Percentiles rank a stretch among this genome's conserved stretches.
Evolutionary conservation across 2,113 vertebrate genomes (phyloP).

Genomic region (Piprites chloris): DNA sequence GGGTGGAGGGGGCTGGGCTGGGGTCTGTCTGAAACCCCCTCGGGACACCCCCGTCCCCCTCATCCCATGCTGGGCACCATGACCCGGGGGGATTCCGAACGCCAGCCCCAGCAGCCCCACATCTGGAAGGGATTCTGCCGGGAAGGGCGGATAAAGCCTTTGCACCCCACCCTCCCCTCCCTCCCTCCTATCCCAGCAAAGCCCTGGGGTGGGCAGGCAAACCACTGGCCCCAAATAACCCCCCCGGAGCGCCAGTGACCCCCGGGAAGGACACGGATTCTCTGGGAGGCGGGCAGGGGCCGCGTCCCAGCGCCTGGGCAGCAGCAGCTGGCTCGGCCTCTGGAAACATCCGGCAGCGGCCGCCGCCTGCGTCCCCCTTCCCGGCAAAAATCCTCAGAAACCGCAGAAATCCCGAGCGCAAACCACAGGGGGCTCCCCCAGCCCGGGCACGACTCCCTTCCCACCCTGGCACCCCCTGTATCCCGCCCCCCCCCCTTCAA

Average conservation of each 20-base stretch:
- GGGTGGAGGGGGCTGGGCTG: background rate
- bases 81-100: background rate
- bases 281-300: background rate
- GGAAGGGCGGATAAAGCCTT: background rate
- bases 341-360: background rate
- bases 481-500: too few relatives aligned
- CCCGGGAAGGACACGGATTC: background rate
- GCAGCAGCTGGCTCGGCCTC: background rate
- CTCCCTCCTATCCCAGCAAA: background rate
- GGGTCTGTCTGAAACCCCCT: background rate
- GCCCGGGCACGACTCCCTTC: background rate
- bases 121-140: constrained; percentile 26
- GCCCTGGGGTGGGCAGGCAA: background rate
- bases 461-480: background rate
- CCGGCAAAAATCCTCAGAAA: background rate
- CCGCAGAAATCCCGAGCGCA: background rate
- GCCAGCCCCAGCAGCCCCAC: background rate
- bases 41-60: background rate
- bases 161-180: background rate
- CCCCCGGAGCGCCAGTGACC: background rate
- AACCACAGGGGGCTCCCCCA: background rate
- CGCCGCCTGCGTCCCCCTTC: background rate
- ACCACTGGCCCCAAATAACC: background rate
- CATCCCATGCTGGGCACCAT: background rate
- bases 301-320: background rate